Conservation (phyloP, 2,888 invertebrate species). For the Schizotus pectinicornis region DNA sequence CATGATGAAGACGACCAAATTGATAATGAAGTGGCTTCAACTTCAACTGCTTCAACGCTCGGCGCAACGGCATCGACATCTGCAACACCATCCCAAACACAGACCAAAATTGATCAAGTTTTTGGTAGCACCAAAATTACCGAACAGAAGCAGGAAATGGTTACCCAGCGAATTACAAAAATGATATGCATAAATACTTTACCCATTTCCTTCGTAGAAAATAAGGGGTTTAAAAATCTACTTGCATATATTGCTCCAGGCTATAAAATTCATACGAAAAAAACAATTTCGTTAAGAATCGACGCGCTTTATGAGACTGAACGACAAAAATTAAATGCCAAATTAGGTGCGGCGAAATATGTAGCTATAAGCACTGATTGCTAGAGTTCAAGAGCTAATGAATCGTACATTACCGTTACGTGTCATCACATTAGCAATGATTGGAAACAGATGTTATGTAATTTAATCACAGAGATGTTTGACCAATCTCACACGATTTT, state of each 20-base stretch:
- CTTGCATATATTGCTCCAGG: conserved; percentile 1
- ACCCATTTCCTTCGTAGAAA: conserved; percentile 24
- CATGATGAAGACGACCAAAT: too few relatives aligned
- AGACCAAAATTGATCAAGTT: conserved; percentile 5
- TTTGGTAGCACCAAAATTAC: conserved; percentile 13
- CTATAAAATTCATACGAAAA: conserved; percentile 2
- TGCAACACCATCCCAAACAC: too few relatives aligned
- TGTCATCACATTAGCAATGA: conserved; percentile 31
- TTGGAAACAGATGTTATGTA: conserved; percentile 31
- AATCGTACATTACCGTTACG: conserved; percentile 38
- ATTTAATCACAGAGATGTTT: conserved; percentile 33
- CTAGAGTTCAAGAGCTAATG: conserved; percentile 37
- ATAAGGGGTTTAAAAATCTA: conserved; percentile 18
- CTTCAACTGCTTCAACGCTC: too few relatives aligned
- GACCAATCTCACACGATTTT: conserved; percentile 32
- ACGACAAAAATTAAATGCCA: conserved; percentile 1
- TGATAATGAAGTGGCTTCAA: too few relatives aligned
- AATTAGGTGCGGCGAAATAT: background rate
- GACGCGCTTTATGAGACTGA: background rate
- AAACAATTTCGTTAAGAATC: conserved; percentile 3
- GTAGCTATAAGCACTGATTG: conserved; percentile 36
- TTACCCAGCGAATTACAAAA: conserved; percentile 29
- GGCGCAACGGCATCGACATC: too few relatives aligned
- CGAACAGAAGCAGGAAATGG: conserved; percentile 25
- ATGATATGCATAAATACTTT: conserved; percentile 27